phyloP scores from a whole-genome alignment of 1,140 invertebrate genomes.

The Drosophila athabasca region DNA sequence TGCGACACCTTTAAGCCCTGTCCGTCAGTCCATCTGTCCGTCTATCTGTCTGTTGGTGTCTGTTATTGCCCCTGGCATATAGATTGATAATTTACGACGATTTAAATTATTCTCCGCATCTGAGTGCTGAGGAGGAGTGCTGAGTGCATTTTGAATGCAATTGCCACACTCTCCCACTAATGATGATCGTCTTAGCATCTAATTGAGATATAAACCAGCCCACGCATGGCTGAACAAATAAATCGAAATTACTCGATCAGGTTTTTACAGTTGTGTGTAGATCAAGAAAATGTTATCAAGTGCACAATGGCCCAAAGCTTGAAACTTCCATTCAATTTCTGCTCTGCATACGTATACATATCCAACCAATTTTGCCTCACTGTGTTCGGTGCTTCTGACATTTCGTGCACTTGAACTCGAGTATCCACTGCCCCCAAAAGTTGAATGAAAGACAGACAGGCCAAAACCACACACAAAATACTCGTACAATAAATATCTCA shows the following conservation, averaged over 20 bases:
- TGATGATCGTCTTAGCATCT: conserved; percentile 63
- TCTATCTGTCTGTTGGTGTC: background rate
- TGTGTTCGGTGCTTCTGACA: conserved; percentile 28
- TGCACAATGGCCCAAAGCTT: conserved; percentile 19
- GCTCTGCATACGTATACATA: background rate
- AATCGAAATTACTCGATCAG: conserved; percentile 45
- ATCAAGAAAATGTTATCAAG: conserved; percentile 4
- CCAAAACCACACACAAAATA: conserved; percentile 12
- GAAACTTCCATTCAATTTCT: background rate
- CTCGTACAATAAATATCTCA: too few species aligned
- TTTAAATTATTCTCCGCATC: conserved; percentile 42
- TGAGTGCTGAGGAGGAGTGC: conserved; percentile 20
- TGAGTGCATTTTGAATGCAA: conserved; percentile 60
- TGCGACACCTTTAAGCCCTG: conserved; percentile 54
- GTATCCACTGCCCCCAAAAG: conserved; percentile 26
- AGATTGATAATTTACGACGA: conserved; percentile 67
- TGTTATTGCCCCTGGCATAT: conserved; percentile 68
- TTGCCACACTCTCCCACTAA: conserved; percentile 46
- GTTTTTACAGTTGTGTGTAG: conserved; percentile 40
- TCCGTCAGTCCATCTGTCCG: background rate
- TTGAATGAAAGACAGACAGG: conserved; percentile 22
- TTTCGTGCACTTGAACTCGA: conserved; percentile 66
- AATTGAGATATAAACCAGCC: conserved; percentile 68
- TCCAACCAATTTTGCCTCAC: too few species aligned
- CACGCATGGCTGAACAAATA: conserved; percentile 52